Evolutionary conservation across 2,113 vertebrate species (phyloP), one percentile per base, ranked within the genome.

Genomic region (Poeciliopsis occidentalis): DNA sequence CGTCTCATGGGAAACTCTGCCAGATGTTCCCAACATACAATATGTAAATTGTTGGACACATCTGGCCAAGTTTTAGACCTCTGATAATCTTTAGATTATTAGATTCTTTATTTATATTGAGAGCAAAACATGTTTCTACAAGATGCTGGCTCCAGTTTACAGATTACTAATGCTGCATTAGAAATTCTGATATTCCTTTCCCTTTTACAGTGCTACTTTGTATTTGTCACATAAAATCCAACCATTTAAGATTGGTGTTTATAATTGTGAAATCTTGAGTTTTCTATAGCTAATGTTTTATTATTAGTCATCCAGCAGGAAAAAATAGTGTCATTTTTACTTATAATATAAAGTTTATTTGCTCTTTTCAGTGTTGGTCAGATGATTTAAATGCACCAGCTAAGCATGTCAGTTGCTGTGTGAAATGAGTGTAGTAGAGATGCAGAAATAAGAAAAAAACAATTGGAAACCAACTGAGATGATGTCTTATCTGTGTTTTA

Each of bases 381-480:
- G 95, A 96, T 96, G 96, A 95, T 32, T 90, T 90, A 91, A 85
- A 74, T 90, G 91, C 86, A 73, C 80, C 82, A 93, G 94, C 95
- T 95, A 94, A 93, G 81, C 2, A 87, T 94, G 95, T 96, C 96
- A 97, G 95, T 95, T 97, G 96, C 93, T 91, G 87, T 95, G 89
- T 94, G 95, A 94, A 96, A 95, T 89, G 90, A 84, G 86, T 93
- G 93, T 93, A 92, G 94, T 92, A 93, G 92, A 95, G 91, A 94
- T 88, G 95, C 91, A 95, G 94, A 95, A 97, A 96, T 95, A 94
- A 93, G 92, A 93, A 95, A 97, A 96, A 94, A 97, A 97, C 97
- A 96, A 97, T 97, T 97, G 5, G 89, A 93, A 94, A 75, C 87
- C 63, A 72, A 76, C 30, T 77, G 65, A 83, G 76, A 64, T 74